Percentiles rank a stretch among this genome's conserved stretches.
These are phyloP conservation scores for Fabriciana adippe DNA, from an alignment of 2,888 invertebrate genomes.

Conservation along the genomic window DNA sequence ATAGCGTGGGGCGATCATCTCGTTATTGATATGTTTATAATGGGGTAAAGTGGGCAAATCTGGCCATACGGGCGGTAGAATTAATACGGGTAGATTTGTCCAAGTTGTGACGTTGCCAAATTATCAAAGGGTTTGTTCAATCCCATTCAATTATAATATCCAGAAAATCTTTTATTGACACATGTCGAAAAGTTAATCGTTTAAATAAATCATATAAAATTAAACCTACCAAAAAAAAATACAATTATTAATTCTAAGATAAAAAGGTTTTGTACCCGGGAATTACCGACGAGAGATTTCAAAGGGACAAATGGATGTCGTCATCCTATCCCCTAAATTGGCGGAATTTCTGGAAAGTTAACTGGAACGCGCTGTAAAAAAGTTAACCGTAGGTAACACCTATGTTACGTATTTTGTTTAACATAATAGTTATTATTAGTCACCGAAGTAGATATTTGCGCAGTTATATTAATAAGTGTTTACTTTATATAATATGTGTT, in stretches of 20 bases:
- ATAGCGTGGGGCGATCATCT: slow-evolving; percentile 65
- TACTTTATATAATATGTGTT: too few species aligned
- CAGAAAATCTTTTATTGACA: slow-evolving; percentile 12
- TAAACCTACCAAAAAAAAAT: background rate
- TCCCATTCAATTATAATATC: slow-evolving; percentile 26
- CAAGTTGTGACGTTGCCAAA: slow-evolving; percentile 57
- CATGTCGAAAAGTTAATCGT: background rate
- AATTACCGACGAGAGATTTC: slow-evolving; percentile 13
- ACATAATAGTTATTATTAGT: too few species aligned
- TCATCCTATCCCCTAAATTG: slow-evolving; percentile 1
- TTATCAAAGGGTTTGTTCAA: slow-evolving; percentile 46
- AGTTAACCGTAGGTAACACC: too few species aligned
- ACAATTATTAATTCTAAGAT: background rate
- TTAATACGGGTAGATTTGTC: slow-evolving; percentile 72
- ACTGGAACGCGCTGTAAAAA: background rate
- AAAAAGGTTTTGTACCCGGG: slow-evolving; percentile 13
- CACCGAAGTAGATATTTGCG: too few species aligned
- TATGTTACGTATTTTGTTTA: too few species aligned
- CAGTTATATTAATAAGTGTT: too few species aligned
- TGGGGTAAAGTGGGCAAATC: slow-evolving; percentile 74
- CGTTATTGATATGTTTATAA: slow-evolving; percentile 79
- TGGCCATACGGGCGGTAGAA: slow-evolving; percentile 69
- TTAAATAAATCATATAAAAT: background rate
- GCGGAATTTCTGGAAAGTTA: background rate
- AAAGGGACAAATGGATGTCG: slow-evolving; percentile 6